phyloP scores from a whole-genome alignment of 1,140 invertebrate genomes.

The Pararge aegeria region DNA sequence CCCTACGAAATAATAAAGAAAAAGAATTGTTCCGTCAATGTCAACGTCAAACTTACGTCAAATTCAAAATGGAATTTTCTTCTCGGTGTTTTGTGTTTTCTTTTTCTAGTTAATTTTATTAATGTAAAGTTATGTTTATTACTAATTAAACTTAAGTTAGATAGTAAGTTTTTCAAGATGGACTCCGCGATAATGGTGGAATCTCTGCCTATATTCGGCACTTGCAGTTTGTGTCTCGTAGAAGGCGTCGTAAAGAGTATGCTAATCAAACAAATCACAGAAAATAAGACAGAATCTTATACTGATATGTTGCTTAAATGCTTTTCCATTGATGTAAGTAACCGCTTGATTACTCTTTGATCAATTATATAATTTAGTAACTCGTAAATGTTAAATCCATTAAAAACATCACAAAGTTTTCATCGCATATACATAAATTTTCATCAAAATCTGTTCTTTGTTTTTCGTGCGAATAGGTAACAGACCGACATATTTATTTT shows the following conservation, averaged over 20 bases:
- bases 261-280: slow-evolving; percentile 44
- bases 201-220: slow-evolving; percentile 54
- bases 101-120: not conserved
- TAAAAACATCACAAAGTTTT: too few species aligned
- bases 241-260: slow-evolving; percentile 66
- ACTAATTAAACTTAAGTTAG: slow-evolving; percentile 13
- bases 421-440: too few species aligned
- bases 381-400: not conserved
- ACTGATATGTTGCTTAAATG: slow-evolving; percentile 58
- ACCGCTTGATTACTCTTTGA: not conserved
- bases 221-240: slow-evolving; percentile 62
- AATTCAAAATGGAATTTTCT: not conserved
- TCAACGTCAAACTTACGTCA: too few species aligned
- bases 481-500: too few species aligned
- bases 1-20: too few species aligned
- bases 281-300: slow-evolving; percentile 45
- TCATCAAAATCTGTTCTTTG: too few species aligned
- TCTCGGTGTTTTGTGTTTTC: slow-evolving; percentile 5
- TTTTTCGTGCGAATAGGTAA: too few species aligned
- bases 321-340: slow-evolving; percentile 68
- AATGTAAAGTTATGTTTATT: not conserved
- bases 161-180: slow-evolving; percentile 24
- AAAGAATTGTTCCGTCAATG: too few species aligned
- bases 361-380: not conserved
- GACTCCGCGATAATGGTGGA: slow-evolving; percentile 60